Evolutionary conservation across 2,113 vertebrate species (phyloP).

Genomic region (Caloenas nicobarica): DNA sequence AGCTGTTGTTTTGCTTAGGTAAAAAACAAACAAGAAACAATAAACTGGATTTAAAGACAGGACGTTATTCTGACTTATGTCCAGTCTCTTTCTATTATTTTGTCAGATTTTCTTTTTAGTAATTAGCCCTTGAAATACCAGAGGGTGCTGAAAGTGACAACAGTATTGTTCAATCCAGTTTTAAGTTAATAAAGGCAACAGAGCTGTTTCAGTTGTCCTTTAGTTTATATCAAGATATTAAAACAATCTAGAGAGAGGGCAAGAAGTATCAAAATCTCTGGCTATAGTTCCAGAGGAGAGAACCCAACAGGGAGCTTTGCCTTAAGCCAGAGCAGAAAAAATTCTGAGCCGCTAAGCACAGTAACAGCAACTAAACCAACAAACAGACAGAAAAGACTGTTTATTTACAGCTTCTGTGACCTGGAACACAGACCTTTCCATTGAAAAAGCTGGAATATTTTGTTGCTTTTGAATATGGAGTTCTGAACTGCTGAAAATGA

Average conservation of each 20-base stretch:
- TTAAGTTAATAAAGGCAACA: not conserved
- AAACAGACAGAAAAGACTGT: not conserved
- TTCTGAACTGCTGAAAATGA: not conserved
- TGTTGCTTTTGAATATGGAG: not conserved
- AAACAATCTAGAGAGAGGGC: not conserved
- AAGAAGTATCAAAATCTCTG: not conserved
- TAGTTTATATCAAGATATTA: not conserved
- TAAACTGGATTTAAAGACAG: not conserved
- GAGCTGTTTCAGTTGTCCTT: not conserved
- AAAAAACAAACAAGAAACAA: not conserved
- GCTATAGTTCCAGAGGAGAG: not conserved
- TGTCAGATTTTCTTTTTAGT: not conserved
- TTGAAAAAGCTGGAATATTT: not conserved
- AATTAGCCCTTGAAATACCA: not conserved
- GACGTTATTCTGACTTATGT: not conserved
- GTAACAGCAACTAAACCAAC: conserved; percentile 13
- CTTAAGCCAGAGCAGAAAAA: not conserved
- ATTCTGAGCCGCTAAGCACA: not conserved
- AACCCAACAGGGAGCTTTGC: not conserved
- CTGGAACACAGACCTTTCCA: not conserved
- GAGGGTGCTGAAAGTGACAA: not conserved
- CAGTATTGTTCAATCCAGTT: not conserved
- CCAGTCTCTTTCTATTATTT: not conserved
- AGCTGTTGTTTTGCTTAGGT: not conserved
- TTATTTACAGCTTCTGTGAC: conserved; percentile 9